These are phyloP conservation scores for Iphiclides podalirius DNA, from an alignment of 2,888 invertebrate genomes.

Conservation along the genomic window DNA sequence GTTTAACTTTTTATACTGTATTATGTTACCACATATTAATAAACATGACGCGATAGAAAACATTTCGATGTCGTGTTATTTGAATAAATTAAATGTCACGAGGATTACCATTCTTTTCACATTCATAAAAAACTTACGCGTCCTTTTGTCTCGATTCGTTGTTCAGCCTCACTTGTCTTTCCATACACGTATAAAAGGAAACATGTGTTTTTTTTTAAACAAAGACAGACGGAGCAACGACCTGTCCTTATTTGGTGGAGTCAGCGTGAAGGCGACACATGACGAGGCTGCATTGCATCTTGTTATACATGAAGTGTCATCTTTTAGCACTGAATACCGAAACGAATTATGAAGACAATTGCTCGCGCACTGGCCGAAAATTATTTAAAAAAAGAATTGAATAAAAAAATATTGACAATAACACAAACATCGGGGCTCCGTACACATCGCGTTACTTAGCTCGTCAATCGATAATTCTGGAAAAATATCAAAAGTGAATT, in stretches of 20 bases:
- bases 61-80: constrained; percentile 19
- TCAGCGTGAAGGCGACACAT: constrained; percentile 40
- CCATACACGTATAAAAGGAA: constrained; percentile 54
- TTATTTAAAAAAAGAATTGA: too few relatives aligned
- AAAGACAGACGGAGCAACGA: constrained; percentile 65
- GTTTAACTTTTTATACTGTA: neutral
- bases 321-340: constrained; percentile 19
- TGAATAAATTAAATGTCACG: constrained; percentile 34
- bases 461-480: constrained; percentile 46
- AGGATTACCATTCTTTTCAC: constrained; percentile 38
- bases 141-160: constrained; percentile 50
- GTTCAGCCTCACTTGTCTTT: constrained; percentile 54
- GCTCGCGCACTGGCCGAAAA: neutral
- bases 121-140: constrained; percentile 41
- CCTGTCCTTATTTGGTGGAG: constrained; percentile 70
- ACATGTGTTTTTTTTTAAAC: constrained; percentile 64
- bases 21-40: constrained; percentile 9
- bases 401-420: too few relatives aligned
- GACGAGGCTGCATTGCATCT: constrained; percentile 32
- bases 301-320: constrained; percentile 22
- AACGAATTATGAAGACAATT: neutral
- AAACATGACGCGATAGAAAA: constrained; percentile 14
- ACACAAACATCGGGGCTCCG: too few relatives aligned
- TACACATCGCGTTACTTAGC: neutral
- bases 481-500: constrained; percentile 45